These are phyloP conservation scores for Eupithecia dodoneata DNA, from an alignment of 2,888 invertebrate species.

Conservation along the genomic window DNA sequence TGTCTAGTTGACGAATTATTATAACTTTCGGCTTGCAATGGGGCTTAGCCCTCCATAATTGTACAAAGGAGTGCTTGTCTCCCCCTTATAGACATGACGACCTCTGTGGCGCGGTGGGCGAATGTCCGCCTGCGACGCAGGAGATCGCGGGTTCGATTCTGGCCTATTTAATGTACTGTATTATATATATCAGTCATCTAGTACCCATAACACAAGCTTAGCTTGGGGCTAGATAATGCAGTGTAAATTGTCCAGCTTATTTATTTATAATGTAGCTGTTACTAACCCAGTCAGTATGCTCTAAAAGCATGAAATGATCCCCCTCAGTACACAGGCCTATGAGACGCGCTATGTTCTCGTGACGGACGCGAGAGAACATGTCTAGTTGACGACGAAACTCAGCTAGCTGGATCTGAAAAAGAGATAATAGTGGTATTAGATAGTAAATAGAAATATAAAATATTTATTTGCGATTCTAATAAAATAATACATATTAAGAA, in stretches of 20 bases:
- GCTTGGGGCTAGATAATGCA: too few species aligned
- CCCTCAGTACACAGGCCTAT: conserved; percentile 92
- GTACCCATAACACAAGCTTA: too few species aligned
- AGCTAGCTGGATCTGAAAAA: conserved; percentile 81
- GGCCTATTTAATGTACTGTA: too few species aligned
- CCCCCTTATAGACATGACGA: too few species aligned
- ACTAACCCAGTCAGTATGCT: conserved; percentile 96
- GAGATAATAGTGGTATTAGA: background rate
- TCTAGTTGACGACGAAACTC: conserved; percentile 96
- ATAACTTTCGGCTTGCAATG: background rate
- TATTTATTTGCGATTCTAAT: too few species aligned
- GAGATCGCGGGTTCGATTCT: too few species aligned
- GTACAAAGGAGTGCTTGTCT: background rate
- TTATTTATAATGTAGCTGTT: background rate
- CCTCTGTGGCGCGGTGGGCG: too few species aligned
- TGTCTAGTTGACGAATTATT: conserved; percentile 91
- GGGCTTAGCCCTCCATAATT: background rate
- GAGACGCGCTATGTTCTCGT: conserved; percentile 91
- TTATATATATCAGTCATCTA: too few species aligned
- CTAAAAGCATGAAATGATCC: conserved; percentile 94
- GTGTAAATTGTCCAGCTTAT: too few species aligned
- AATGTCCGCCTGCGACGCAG: too few species aligned
- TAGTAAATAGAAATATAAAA: too few species aligned
- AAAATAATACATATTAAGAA: too few species aligned
- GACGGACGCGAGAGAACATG: conserved; percentile 91